Conservation (phyloP, 2,797 vertebrate genomes). For the Halcyon smyrnensis region DNA sequence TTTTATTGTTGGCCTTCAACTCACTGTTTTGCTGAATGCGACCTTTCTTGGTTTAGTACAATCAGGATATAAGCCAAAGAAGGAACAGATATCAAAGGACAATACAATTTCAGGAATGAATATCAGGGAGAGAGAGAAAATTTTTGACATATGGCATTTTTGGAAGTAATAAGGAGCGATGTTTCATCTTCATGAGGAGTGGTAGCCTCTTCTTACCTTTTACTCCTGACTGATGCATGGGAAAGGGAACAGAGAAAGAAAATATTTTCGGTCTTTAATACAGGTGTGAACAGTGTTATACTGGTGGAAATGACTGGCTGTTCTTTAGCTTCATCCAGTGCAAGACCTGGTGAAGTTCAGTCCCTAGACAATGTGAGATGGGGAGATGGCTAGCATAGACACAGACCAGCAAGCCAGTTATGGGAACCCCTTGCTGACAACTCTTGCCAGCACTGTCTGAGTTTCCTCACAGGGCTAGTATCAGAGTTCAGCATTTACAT, state of each 20-base stretch:
- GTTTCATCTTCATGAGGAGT: background rate
- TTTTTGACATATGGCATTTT: background rate
- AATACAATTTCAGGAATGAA: background rate
- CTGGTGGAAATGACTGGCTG: background rate
- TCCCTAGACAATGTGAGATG: background rate
- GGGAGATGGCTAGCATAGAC: background rate
- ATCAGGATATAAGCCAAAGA: background rate
- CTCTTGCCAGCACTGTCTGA: background rate
- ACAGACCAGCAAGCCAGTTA: background rate
- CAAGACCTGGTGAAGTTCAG: background rate
- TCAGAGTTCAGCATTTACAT: background rate
- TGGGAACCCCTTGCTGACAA: background rate
- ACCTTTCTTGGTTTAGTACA: background rate
- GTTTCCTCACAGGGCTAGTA: background rate
- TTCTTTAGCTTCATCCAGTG: background rate
- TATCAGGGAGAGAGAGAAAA: background rate
- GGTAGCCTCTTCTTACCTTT: background rate
- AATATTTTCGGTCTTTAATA: background rate
- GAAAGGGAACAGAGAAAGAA: background rate
- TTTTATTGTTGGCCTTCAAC: background rate
- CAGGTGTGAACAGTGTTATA: background rate
- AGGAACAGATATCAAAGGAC: background rate
- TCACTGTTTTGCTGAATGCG: background rate
- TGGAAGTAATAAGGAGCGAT: background rate
- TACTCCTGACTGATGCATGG: background rate